Evolutionary conservation across 1,140 invertebrate genomes (phyloP).

Genomic region (Ostrea denselamellosa): DNA sequence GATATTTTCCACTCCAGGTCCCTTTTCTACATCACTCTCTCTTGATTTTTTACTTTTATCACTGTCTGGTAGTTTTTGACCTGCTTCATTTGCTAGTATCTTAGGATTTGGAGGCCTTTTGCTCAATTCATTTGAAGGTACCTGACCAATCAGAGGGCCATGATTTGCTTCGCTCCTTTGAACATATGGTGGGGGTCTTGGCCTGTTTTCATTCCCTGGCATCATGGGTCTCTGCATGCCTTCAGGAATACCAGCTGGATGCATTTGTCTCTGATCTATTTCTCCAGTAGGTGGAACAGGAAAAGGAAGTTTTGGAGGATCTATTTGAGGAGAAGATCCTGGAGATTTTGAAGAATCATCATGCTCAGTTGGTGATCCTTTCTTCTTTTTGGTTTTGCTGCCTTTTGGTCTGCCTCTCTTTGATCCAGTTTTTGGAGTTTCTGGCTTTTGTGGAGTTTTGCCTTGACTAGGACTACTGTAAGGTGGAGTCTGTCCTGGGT

Average conservation of each 20-base stretch:
- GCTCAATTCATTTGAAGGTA: neutral
- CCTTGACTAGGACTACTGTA: neutral
- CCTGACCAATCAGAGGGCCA: neutral
- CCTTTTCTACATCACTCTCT: neutral
- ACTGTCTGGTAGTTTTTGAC: neutral
- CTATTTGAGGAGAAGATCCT: slow-evolving; percentile 2
- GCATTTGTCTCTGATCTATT: slow-evolving; percentile 25
- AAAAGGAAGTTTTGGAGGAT: neutral
- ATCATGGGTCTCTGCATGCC: slow-evolving; percentile 38
- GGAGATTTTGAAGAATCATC: slow-evolving; percentile 6
- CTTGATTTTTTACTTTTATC: neutral
- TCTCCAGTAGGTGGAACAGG: neutral
- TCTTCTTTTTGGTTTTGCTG: slow-evolving; percentile 42
- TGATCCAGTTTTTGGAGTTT: slow-evolving; percentile 1
- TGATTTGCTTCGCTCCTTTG: neutral
- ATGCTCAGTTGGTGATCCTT: neutral
- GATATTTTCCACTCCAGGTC: neutral
- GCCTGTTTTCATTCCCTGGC: neutral
- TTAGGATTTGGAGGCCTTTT: slow-evolving; percentile 1
- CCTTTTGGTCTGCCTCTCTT: slow-evolving; percentile 39
- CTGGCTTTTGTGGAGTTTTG: neutral
- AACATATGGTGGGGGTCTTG: neutral
- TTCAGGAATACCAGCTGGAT: slow-evolving; percentile 19
- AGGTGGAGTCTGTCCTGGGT: neutral
- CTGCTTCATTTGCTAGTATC: neutral